Evolutionary conservation across 2,888 invertebrate genomes (phyloP).

Genomic region (Ethmia dodecea): DNA sequence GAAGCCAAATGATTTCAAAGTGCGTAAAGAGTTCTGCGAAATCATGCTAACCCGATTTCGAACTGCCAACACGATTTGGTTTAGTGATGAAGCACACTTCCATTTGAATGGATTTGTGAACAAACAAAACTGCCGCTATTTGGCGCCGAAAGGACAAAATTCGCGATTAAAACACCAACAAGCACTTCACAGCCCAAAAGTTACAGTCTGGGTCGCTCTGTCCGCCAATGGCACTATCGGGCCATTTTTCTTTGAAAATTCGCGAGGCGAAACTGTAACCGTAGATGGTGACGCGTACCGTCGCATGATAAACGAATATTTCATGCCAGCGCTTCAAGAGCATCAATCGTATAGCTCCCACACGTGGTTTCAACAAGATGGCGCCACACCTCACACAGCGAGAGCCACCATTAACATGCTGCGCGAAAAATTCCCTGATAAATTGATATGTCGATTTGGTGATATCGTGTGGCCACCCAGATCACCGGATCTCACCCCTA

Average conservation of each 20-base stretch:
- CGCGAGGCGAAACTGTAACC: constrained; percentile 16
- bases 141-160: constrained; percentile 17
- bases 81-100: constrained; percentile 33
- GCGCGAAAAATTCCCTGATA: constrained; percentile 8
- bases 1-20: constrained; percentile 13
- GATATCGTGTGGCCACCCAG: too few species aligned
- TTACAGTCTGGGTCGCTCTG: constrained; percentile 15
- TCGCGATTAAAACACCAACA: constrained; percentile 17
- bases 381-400: constrained; percentile 14
- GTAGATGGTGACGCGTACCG: constrained; percentile 17
- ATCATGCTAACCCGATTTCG: constrained; percentile 19
- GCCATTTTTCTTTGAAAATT: constrained; percentile 18
- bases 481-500: too few species aligned
- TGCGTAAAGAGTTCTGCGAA: constrained; percentile 17
- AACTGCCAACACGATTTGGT: constrained; percentile 16
- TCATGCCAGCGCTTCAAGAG: constrained; percentile 20
- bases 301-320: constrained; percentile 21
- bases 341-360: too few species aligned
- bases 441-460: constrained; percentile 18
- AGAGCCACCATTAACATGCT: constrained; percentile 3
- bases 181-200: constrained; percentile 13
- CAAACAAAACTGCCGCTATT: constrained; percentile 20
- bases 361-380: constrained; percentile 21
- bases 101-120: constrained; percentile 21
- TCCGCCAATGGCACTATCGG: constrained; percentile 18